These are phyloP conservation scores for Thalassarche chlororhynchos DNA, from an alignment of 2,113 vertebrate species.

Conservation along the genomic window DNA sequence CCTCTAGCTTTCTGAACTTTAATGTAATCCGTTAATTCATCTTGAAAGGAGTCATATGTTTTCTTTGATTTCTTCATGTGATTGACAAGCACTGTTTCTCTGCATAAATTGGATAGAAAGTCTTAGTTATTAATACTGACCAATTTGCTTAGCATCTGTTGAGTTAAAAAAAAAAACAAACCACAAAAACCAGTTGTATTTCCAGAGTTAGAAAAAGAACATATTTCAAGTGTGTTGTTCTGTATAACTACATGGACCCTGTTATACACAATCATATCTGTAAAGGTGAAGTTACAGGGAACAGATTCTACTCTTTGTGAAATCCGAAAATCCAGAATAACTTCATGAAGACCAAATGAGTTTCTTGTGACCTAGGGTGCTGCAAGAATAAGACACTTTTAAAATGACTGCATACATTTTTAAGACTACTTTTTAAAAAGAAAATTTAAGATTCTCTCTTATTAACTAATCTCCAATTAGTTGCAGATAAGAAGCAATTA, in stretches of 20 bases:
- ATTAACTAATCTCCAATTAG: not conserved
- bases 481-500: not conserved
- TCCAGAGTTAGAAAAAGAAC: not conserved
- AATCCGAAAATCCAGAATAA: not conserved
- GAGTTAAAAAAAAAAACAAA: not conserved
- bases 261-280: not conserved
- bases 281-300: not conserved
- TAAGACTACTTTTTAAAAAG: not conserved
- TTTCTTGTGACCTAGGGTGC: not conserved
- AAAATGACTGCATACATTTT: not conserved
- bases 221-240: not conserved
- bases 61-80: conserved; percentile 79
- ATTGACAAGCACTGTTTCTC: conserved; percentile 75
- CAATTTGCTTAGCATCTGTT: not conserved
- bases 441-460: not conserved
- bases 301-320: not conserved
- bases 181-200: not conserved
- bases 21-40: conserved; percentile 84
- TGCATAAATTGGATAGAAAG: conserved; percentile 60
- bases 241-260: not conserved
- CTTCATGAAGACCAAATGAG: not conserved
- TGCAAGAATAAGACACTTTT: not conserved
- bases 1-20: conserved; percentile 82
- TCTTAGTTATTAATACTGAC: not conserved
- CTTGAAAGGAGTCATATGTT: conserved; percentile 79